Percentiles rank a stretch among this genome's conserved stretches.
Evolutionary conservation across 2,797 vertebrate genomes (phyloP).

Genomic region (Sebastes cheni): DNA sequence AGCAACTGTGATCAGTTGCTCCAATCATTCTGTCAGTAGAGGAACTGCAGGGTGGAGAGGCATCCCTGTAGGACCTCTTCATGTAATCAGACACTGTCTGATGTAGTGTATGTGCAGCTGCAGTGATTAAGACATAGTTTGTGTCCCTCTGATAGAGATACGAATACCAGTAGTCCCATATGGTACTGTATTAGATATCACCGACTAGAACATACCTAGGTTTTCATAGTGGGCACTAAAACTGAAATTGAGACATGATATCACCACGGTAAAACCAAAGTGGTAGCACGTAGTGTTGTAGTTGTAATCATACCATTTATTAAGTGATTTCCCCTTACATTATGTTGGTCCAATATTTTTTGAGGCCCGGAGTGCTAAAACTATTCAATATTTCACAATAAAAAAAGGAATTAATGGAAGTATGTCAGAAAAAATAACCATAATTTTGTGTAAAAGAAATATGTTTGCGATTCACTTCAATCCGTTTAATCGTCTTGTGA

Average conservation of each 20-base stretch:
- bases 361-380: neutral
- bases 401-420: neutral
- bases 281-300: neutral
- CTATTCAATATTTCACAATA: neutral
- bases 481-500: neutral
- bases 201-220: constrained; percentile 64
- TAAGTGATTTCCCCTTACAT: neutral
- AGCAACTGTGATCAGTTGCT: constrained; percentile 31
- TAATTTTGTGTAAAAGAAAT: neutral
- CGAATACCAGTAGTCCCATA: constrained; percentile 60
- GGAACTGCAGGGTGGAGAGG: constrained; percentile 17
- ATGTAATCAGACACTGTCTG: constrained; percentile 67
- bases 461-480: neutral
- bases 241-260: constrained; percentile 53
- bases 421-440: neutral
- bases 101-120: constrained; percentile 58
- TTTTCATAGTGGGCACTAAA: constrained; percentile 60
- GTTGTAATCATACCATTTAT: neutral
- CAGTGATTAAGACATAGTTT: constrained; percentile 43
- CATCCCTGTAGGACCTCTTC: constrained; percentile 25
- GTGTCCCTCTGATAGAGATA: constrained; percentile 51
- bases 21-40: constrained; percentile 37
- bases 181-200: constrained; percentile 74
- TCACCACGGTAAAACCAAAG: constrained; percentile 51
- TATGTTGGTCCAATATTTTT: neutral